Percentiles rank a stretch among this genome's conserved stretches.
Conservation (phyloP, 1,140 invertebrate species). For the Drosophila lacteicornis region DNA sequence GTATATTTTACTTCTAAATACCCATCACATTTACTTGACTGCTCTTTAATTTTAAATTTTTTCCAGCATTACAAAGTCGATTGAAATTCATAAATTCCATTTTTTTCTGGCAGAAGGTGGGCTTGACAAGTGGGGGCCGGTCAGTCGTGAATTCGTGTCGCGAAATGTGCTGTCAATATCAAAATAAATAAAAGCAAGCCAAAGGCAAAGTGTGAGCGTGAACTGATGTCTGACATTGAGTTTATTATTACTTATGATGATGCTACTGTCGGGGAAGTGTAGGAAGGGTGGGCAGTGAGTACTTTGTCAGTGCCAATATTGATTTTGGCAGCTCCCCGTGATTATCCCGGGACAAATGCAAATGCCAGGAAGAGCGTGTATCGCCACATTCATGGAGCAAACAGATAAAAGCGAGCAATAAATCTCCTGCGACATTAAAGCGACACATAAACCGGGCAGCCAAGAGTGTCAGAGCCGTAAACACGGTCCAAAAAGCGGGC, state of each 20-base stretch:
- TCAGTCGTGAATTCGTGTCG: constrained; percentile 20
- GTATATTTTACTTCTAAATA: background rate
- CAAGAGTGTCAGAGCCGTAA: constrained; percentile 30
- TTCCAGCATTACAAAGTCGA: background rate
- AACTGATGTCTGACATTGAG: constrained; percentile 28
- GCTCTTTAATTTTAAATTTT: background rate
- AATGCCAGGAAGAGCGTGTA: constrained; percentile 25
- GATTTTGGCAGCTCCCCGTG: constrained; percentile 39
- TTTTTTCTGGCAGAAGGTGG: constrained; percentile 2
- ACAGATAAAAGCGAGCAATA: constrained; percentile 44
- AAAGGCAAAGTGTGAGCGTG: background rate
- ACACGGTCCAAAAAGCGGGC: constrained; percentile 1
- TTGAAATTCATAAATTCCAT: constrained; percentile 19
- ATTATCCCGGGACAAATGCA: constrained; percentile 33
- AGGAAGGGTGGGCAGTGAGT: background rate
- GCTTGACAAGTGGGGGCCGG: constrained; percentile 20
- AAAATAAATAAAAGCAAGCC: constrained; percentile 7
- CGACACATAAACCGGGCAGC: constrained; percentile 43
- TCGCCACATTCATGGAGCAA: constrained; percentile 17
- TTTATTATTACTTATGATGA: constrained; percentile 44
- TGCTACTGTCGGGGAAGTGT: background rate
- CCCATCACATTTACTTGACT: background rate
- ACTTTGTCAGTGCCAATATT: constrained; percentile 30
- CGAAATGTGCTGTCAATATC: constrained; percentile 20
- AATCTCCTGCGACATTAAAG: constrained; percentile 65